Evolutionary conservation across 2,113 vertebrate genomes (phyloP), one percentile per base, ranked within the genome.

Genomic region (Arvicanthis niloticus): DNA sequence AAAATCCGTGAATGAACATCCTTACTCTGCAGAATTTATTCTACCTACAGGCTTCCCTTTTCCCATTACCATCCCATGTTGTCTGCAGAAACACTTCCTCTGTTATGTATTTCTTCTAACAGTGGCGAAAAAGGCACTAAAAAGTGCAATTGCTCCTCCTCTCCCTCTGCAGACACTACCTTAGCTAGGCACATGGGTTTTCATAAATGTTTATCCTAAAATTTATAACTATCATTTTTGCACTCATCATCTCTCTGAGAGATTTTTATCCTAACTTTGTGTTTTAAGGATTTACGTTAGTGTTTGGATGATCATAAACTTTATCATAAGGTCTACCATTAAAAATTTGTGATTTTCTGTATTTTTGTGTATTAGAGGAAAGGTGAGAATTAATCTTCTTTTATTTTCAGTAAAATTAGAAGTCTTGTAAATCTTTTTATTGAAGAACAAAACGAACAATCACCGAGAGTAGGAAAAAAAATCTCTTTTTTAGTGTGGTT

Each of bases 151-250:
- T 22, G 7, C 13, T 60, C 40, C 12, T 70, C 67, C 48, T 80
- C 10, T 80, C 77, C 62, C 22, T 67, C 7, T 29, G 8, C 1
- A 2, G 34, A 37, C 15, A 8, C 11, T 3, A 2, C 1, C 5
- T 53, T 81, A 67, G 45, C 34, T 17, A 40, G 15, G 4, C 15
- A 75, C 29, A 15, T 21, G 1, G 3, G 2, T 75, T 89, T 96
- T 67, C 67, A 68, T 58, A 15, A 70, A 21, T 12, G 0, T 29
- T 78, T 78, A 45, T 8, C 37, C 77, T 37, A 13, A 84, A 31
- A 89, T 34, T 17, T 62, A 53, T 37, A 19, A 53, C 29, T 29
- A 89, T 16, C 22, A 72, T 94, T 77, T 42, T 37, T 72, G 22
- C 11, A 77, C 1, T 7, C 4, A 60, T 70, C 56, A 48, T 40